phyloP scores from a whole-genome alignment of 2,888 invertebrate species.

The Athetis lepigone region DNA sequence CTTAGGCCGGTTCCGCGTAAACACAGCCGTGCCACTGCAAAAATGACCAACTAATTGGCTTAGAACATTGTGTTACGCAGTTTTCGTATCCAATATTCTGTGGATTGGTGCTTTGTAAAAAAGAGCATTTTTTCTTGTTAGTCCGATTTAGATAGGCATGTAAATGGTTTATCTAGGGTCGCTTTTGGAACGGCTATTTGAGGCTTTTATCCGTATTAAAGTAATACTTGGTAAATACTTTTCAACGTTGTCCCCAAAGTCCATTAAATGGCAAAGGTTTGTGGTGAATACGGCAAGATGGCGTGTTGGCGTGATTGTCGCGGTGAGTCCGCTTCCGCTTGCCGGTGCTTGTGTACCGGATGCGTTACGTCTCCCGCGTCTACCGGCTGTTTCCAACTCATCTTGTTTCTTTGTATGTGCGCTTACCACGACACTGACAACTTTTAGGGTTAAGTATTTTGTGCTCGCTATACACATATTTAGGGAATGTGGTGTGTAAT shows the following conservation, averaged over 20 bases:
- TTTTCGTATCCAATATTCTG: conserved; percentile 86
- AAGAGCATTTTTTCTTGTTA: conserved; percentile 63
- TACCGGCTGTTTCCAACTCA: conserved; percentile 72
- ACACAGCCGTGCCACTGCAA: conserved; percentile 84
- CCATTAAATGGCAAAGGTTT: conserved; percentile 71
- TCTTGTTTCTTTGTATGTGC: conserved; percentile 75
- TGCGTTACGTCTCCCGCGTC: conserved; percentile 73
- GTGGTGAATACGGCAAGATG: conserved; percentile 70
- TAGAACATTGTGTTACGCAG: conserved; percentile 86
- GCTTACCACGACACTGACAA: conserved; percentile 64
- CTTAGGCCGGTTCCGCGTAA: conserved; percentile 83
- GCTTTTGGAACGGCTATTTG: conserved; percentile 32
- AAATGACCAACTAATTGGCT: conserved; percentile 90
- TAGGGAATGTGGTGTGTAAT: conserved; percentile 29
- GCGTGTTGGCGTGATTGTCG: conserved; percentile 75
- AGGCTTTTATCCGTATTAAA: conserved; percentile 57
- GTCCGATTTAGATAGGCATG: conserved; percentile 60
- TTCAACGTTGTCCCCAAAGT: conserved; percentile 63
- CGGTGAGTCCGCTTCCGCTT: conserved; percentile 76
- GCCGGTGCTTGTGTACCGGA: conserved; percentile 78
- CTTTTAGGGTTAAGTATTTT: conserved; percentile 68
- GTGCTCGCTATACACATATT: conserved; percentile 56
- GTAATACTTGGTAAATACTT: conserved; percentile 57
- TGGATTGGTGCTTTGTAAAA: conserved; percentile 81
- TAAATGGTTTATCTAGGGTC: conserved; percentile 38